These are phyloP conservation scores for Notarius lentiginosus DNA, from an alignment of 2,113 vertebrate genomes.

Conservation along the genomic window DNA sequence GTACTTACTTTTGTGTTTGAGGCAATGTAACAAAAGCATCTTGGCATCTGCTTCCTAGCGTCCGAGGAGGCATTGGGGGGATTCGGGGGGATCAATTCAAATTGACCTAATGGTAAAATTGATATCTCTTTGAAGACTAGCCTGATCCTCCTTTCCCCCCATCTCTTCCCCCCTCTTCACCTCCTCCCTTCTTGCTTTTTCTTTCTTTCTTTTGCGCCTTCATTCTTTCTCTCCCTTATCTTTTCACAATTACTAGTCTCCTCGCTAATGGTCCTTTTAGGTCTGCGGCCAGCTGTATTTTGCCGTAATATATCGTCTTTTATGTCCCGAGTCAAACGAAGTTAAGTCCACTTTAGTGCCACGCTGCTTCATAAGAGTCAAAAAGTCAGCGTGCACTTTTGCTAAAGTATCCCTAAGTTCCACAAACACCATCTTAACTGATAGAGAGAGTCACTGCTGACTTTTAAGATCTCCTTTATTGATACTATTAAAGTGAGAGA, in stretches of 20 bases:
- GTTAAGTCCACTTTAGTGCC: slow-evolving; percentile 56
- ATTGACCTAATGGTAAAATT: slow-evolving; percentile 76
- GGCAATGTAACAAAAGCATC: slow-evolving; percentile 64
- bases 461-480: slow-evolving; percentile 10
- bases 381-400: slow-evolving; percentile 35
- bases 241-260: slow-evolving; percentile 72
- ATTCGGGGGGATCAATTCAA: slow-evolving; percentile 68
- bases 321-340: slow-evolving; percentile 65
- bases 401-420: neutral
- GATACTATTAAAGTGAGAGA: slow-evolving; percentile 4
- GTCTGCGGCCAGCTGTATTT: slow-evolving; percentile 72
- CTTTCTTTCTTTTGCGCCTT: slow-evolving; percentile 62
- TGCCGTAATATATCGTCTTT: slow-evolving; percentile 63
- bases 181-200: neutral
- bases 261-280: slow-evolving; percentile 75
- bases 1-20: slow-evolving; percentile 56
- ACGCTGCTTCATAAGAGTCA: slow-evolving; percentile 61
- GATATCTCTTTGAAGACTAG: slow-evolving; percentile 75
- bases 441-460: slow-evolving; percentile 1
- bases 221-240: slow-evolving; percentile 64
- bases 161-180: neutral
- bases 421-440: slow-evolving; percentile 15
- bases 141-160: slow-evolving; percentile 31
- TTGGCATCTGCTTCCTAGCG: slow-evolving; percentile 68
- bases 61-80: slow-evolving; percentile 50